Conservation (phyloP, 1,140 invertebrate genomes). For the Portunus trituberculatus region DNA sequence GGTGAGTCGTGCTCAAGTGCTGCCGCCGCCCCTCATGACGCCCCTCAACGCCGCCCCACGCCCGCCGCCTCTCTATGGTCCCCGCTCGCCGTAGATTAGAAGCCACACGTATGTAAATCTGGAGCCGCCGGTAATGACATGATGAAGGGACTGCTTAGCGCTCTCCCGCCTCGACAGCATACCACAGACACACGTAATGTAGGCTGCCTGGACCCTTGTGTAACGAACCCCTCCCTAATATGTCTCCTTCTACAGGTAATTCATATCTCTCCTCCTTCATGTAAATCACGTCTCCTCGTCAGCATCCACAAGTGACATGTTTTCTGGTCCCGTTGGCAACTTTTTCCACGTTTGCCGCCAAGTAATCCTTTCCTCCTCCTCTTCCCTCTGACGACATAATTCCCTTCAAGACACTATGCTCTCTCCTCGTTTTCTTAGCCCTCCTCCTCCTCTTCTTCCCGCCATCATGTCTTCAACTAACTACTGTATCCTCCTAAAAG, state of each 20-base stretch:
- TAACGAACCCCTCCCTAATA: not conserved
- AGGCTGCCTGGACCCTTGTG: not conserved
- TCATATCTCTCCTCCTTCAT: not conserved
- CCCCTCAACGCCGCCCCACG: not conserved
- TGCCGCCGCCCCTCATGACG: not conserved
- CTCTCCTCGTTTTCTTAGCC: not conserved
- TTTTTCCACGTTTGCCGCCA: not conserved
- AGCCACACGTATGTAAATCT: not conserved
- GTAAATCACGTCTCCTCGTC: not conserved
- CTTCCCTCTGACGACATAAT: not conserved
- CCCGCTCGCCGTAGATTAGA: not conserved
- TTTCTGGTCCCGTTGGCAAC: too few relatives aligned
- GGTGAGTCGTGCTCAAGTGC: not conserved
- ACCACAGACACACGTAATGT: too few relatives aligned
- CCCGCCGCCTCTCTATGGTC: not conserved
- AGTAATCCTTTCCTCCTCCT: not conserved
- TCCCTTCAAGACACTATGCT: not conserved
- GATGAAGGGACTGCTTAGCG: not conserved
- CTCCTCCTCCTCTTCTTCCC: not conserved
- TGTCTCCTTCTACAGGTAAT: not conserved
- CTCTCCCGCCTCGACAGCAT: not conserved
- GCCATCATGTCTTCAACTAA: not conserved
- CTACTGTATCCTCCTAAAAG: not conserved
- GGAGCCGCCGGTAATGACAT: constrained; percentile 24
- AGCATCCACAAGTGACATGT: not conserved